Base-by-base conservation (phyloP, 2,797 vertebrate species). In the Platalea minor region DNA sequence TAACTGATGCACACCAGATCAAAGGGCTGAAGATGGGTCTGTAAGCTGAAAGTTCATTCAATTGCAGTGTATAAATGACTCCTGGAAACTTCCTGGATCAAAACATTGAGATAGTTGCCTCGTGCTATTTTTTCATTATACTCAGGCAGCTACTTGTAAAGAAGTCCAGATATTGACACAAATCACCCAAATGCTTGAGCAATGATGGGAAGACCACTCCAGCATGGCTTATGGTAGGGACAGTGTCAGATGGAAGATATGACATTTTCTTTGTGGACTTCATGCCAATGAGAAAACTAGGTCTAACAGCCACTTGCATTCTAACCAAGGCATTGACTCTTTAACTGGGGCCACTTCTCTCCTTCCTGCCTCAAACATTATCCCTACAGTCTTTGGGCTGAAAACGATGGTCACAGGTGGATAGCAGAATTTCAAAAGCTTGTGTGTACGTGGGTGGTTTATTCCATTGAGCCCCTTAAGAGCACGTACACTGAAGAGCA, bases 1-100 rank as follows among this genome's bases (percentile, higher is more conserved):
- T 95, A 91, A 81, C 46, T 68, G 46, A 65, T 92, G 51, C 48
- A 54, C n/a, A 48, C 21, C 24, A 88, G 69, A 91, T 80, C 57
- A 90, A 91, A 97, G 57, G 69, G 76, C 68, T 95, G 89, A 83
- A 79, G 77, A 46, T 82, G 33, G 54, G 53, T 53, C 76, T 84
- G 84, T 90, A 63, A 81, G 92, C 94, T 68, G 28, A 83, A 96
- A 88, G 37, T 92, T 82, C 43, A 86, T 80, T 88, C 37, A 74
- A 1, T 10, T 64, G 26, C 53, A 64, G 15, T 31, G 13, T 61
- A 31, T 70, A 84, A 89, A 78, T 73, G n/a, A 39, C 15, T 89
- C 37, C 37, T 92, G 63, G 67, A 89, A 92, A 50, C 33, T 74
- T 93, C 48, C 10, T 82, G n/a, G 15, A 64, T 89, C 39, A 88